These are phyloP conservation scores for Kuschelorhynchus macadamiae DNA, from an alignment of 2,888 invertebrate genomes.

Conservation along the genomic window DNA sequence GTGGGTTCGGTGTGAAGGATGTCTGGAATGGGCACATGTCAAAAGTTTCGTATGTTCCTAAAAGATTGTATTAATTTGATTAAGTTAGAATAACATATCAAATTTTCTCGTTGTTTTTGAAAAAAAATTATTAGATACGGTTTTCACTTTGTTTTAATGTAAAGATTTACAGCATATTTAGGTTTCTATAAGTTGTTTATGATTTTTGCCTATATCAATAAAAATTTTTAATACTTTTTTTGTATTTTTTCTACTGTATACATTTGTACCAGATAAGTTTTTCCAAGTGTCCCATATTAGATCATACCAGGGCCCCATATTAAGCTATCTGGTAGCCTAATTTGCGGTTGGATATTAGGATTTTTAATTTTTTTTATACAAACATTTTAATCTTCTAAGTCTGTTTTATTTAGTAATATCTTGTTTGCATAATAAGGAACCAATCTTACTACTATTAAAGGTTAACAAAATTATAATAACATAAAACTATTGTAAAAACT, in stretches of 20 bases:
- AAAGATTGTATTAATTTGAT: background rate
- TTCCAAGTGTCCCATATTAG: slow-evolving; percentile 2
- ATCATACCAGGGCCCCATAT: slow-evolving; percentile 2
- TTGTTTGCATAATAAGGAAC: background rate
- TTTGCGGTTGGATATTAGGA: background rate
- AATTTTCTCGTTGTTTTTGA: background rate
- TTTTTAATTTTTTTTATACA: background rate
- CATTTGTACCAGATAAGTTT: background rate
- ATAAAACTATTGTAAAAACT: background rate
- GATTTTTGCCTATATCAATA: background rate
- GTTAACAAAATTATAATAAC: background rate
- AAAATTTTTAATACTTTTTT: background rate
- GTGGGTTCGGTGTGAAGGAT: background rate
- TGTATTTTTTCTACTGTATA: background rate
- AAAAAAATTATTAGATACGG: background rate
- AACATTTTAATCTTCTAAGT: background rate
- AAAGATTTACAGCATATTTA: background rate
- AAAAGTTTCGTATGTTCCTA: background rate
- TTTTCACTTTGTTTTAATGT: background rate
- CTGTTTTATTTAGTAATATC: background rate
- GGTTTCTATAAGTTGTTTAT: background rate
- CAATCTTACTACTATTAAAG: background rate
- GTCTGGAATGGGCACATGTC: slow-evolving; percentile 2
- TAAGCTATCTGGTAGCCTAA: background rate
- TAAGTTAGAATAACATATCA: background rate